phyloP scores from a whole-genome alignment of 2,888 invertebrate genomes.

The Phyto melanocephala region DNA sequence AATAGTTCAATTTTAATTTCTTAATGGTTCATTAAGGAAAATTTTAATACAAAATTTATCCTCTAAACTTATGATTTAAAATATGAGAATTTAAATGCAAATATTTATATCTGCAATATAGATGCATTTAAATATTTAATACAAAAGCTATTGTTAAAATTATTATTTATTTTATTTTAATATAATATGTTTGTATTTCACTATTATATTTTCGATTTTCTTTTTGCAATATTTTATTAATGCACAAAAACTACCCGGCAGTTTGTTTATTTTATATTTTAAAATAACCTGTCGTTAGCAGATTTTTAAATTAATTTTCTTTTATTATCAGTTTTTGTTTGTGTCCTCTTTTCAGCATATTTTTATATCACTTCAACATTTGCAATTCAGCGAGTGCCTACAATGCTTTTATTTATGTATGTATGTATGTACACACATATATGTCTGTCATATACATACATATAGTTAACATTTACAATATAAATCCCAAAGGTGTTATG shows the following conservation, averaged over 20 bases:
- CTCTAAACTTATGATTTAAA: too few species aligned
- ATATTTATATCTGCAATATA: too few species aligned
- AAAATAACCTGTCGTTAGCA: conserved; percentile 59
- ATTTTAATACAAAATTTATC: too few species aligned
- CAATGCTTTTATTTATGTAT: neutral
- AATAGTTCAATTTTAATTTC: too few species aligned
- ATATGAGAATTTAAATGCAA: too few species aligned
- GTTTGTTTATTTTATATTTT: conserved; percentile 24
- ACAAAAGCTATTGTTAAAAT: too few species aligned
- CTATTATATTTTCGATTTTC: neutral
- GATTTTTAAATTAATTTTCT: conserved; percentile 68
- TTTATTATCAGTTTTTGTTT: conserved; percentile 30
- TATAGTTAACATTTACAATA: too few species aligned
- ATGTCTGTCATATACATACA: neutral
- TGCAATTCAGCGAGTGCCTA: neutral
- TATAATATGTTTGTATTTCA: neutral
- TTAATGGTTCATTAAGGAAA: too few species aligned
- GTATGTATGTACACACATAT: neutral
- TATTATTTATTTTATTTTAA: neutral
- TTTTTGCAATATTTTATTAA: conserved; percentile 6
- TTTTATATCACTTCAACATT: conserved; percentile 17
- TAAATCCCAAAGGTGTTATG: neutral
- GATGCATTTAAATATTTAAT: too few species aligned
- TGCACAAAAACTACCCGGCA: neutral
- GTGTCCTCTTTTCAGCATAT: conserved; percentile 10